A percentile compares a stretch with the other conserved stretches of the same genome.
Evolutionary conservation across 2,113 vertebrate genomes (phyloP).

Genomic region (Pongo abelii): DNA sequence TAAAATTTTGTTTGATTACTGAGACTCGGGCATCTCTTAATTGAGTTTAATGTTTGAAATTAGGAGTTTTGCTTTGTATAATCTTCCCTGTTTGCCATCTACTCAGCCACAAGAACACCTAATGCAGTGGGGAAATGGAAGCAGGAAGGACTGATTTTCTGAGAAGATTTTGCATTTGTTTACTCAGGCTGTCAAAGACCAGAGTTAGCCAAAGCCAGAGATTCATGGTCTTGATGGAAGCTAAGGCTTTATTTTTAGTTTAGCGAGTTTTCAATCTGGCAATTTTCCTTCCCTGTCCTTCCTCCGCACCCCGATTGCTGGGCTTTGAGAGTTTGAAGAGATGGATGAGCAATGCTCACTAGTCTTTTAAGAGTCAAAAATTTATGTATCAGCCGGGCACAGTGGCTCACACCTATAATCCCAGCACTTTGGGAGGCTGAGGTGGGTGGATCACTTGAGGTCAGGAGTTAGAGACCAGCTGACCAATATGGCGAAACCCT

Average conservation of each 20-base stretch:
- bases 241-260: conserved; percentile 15
- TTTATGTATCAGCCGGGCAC: background rate
- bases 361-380: conserved; percentile 9
- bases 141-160: background rate
- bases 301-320: background rate
- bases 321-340: conserved; percentile 52
- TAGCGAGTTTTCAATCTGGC: background rate
- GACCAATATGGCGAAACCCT: no score
- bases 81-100: background rate
- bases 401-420: no score
- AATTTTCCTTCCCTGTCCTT: no score
- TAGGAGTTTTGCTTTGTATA: rapidly evolving
- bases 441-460: no score
- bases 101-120: background rate
- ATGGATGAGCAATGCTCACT: background rate
- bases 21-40: background rate
- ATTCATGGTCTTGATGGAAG: rapidly evolving
- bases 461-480: no score
- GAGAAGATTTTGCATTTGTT: background rate
- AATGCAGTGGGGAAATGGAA: rapidly evolving
- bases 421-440: no score
- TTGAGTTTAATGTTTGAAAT: background rate
- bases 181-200: background rate
- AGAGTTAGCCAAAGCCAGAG: background rate
- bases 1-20: background rate